phyloP scores from a whole-genome alignment of 1,140 invertebrate species.

The Panagrolaimus sp. region DNA sequence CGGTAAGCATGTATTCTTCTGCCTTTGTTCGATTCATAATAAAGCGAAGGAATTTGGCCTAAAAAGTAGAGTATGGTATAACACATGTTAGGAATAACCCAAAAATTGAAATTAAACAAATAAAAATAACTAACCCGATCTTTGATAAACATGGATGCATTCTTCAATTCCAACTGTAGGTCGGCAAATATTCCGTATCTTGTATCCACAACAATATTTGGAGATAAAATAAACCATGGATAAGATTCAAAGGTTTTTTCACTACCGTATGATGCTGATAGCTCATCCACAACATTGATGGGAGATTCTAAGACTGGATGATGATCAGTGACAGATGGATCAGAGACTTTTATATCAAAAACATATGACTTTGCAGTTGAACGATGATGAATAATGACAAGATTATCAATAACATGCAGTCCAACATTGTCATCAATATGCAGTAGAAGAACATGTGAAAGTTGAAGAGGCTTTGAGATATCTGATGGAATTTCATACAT shows the following conservation, averaged over 20 bases:
- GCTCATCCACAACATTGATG: not conserved
- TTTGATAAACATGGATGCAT: not conserved
- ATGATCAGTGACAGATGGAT: not conserved
- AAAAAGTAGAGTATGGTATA: not conserved
- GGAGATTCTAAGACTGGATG: not conserved
- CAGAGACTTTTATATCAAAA: slow-evolving; percentile 32
- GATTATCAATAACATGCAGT: slow-evolving; percentile 32
- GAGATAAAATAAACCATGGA: not conserved
- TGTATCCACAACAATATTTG: slow-evolving; percentile 5
- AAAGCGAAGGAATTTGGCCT: not conserved
- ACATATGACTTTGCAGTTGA: slow-evolving; percentile 22
- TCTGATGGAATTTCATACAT: slow-evolving; percentile 19
- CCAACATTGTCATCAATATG: slow-evolving; percentile 25
- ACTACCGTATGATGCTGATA: not conserved
- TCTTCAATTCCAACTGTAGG: not conserved
- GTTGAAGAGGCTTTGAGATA: slow-evolving; percentile 5
- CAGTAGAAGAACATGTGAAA: slow-evolving; percentile 9
- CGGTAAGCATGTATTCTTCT: slow-evolving; percentile 27
- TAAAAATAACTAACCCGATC: not conserved
- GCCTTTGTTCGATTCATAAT: not conserved
- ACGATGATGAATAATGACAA: slow-evolving; percentile 27
- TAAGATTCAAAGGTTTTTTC: not conserved
- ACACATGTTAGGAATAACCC: no score
- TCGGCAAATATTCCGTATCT: slow-evolving; percentile 4
- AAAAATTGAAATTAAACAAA: not conserved